phyloP scores from a whole-genome alignment of 1,140 invertebrate genomes.

The Drosophila jambulina region DNA sequence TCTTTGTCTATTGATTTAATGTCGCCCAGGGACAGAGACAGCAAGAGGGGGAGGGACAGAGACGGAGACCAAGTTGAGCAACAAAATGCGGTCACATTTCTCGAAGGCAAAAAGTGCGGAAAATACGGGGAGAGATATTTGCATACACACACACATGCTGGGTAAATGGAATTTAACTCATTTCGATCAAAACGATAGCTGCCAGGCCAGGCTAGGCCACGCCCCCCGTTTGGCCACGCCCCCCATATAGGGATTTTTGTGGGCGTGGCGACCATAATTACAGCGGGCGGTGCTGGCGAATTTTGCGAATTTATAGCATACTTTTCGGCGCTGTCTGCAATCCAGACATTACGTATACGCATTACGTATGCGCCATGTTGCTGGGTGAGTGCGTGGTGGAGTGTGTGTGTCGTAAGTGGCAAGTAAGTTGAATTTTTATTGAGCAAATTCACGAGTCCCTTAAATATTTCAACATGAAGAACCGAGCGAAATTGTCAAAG shows the following conservation, averaged over 20 bases:
- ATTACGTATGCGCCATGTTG: constrained; percentile 35
- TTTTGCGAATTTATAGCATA: constrained; percentile 65
- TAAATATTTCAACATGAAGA: constrained; percentile 59
- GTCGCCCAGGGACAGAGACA: constrained; percentile 6
- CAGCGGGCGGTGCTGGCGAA: constrained; percentile 14
- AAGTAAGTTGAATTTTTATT: constrained; percentile 60
- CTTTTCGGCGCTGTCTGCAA: constrained; percentile 53
- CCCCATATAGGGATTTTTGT: constrained; percentile 1
- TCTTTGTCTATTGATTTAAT: constrained; percentile 46
- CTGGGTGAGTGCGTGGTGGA: background rate
- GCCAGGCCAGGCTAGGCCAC: constrained; percentile 9
- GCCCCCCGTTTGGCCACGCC: constrained; percentile 1
- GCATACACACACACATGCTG: constrained; percentile 22
- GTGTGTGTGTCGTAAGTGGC: constrained; percentile 15
- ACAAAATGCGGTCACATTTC: constrained; percentile 44
- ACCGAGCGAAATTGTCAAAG: constrained; percentile 30
- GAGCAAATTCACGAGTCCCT: constrained; percentile 54
- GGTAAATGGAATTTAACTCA: constrained; percentile 52
- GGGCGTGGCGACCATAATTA: constrained; percentile 39
- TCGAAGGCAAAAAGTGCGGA: constrained; percentile 1
- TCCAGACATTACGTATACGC: constrained; percentile 53
- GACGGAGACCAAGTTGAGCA: background rate
- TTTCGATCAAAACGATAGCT: constrained; percentile 47
- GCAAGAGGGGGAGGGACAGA: background rate
- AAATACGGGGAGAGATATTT: constrained; percentile 19